Base-by-base conservation (phyloP, 2,888 invertebrate genomes). In the Meloe dianella region DNA sequence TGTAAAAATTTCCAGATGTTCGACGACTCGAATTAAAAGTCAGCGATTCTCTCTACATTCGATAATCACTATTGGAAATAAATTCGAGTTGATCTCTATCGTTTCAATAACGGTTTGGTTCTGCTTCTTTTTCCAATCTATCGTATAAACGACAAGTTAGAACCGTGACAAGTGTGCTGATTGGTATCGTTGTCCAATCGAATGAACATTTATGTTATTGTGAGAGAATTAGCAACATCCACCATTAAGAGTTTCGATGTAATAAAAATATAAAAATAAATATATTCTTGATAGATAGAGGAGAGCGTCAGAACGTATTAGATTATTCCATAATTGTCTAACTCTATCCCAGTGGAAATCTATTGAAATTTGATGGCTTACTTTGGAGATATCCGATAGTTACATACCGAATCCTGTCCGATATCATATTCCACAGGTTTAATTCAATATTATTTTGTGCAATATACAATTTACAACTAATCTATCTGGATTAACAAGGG, bases 301-400 rank as follows among this genome's bases (percentile, higher is more conserved):
- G 47, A 47, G 57, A 47, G 67, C 68, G 64, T 65, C 69, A 61
- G 66, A 72, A 68, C 67, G 66, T 71, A 73, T 72, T 72, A 72
- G 71, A 70, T 67, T 72, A 69, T 65, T 69, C 47, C 10, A 65
- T 71, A 74, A 74, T 74, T 74, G 73, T 74, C 66, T 68, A 70
- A 63, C 68, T 72, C 66, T 68, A 71, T 72, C 70, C 70, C 71
- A 51, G 61, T 66, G 72, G 71, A 72, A 72, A 74, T 72, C 71
- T 69, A 72, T 71, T 74, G 71, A 72, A 71, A 72, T 74, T 72
- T 72, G 73, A 73, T 65, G 73, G 72, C 70, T 72, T 71, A 69
- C 73, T 71, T 73, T 67, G 57, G 72, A 73, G 69, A 71, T 72
- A 70, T 72, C 71, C 56, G 61, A 65, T 38, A 64, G 67, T 62